Percentiles rank a stretch among this genome's conserved stretches.
phyloP scores from a whole-genome alignment of 2,888 invertebrate species.

The Eilema griseolum region DNA sequence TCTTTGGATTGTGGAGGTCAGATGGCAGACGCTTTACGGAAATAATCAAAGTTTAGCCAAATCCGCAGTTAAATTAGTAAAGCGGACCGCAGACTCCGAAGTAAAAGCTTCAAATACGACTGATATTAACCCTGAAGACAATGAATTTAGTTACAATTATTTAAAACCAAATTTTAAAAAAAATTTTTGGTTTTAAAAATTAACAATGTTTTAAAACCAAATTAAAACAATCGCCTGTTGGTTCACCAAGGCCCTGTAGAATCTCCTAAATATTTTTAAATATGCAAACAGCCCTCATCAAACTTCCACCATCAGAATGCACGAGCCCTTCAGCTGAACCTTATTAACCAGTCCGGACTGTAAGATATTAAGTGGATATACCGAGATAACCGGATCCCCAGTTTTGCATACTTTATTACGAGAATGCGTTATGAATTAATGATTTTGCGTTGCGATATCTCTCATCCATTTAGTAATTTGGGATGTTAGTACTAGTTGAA shows the following conservation, averaged over 20 bases:
- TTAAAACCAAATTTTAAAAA: too few species aligned
- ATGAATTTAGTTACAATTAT: too few species aligned
- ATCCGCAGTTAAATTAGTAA: too few species aligned
- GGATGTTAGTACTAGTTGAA: slow-evolving; percentile 13
- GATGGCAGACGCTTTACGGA: too few species aligned
- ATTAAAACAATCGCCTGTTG: background rate
- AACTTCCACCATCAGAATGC: slow-evolving; percentile 18
- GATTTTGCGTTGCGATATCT: slow-evolving; percentile 47
- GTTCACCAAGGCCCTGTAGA: background rate
- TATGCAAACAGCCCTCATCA: slow-evolving; percentile 20
- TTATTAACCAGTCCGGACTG: slow-evolving; percentile 36
- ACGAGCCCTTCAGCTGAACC: slow-evolving; percentile 18
- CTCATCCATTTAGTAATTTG: slow-evolving; percentile 29
- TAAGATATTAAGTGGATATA: slow-evolving; percentile 61
- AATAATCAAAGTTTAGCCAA: too few species aligned
- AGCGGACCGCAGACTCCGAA: too few species aligned
- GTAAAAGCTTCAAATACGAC: too few species aligned
- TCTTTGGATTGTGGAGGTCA: too few species aligned
- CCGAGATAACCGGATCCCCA: slow-evolving; percentile 51
- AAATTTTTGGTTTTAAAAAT: too few species aligned
- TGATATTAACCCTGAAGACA: too few species aligned
- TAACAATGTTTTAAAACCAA: background rate
- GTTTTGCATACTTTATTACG: slow-evolving; percentile 59
- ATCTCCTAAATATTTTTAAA: slow-evolving; percentile 13
- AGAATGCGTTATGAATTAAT: slow-evolving; percentile 60